These are phyloP conservation scores for Plotosus lineatus DNA, from an alignment of 2,113 vertebrate species.

Conservation along the genomic window DNA sequence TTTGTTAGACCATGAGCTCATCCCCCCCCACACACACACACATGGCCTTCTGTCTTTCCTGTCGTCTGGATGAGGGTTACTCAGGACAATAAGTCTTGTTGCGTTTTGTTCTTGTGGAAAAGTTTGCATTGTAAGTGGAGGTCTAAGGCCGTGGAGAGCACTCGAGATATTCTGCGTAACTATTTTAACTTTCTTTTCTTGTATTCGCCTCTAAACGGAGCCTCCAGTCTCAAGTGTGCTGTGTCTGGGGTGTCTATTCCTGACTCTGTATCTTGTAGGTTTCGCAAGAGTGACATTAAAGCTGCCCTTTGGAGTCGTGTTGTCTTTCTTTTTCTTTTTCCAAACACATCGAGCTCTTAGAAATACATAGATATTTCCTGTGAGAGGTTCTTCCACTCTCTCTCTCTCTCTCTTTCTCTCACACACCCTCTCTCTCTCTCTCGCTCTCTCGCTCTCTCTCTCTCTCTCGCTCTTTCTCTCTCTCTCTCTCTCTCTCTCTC, in stretches of 20 bases:
- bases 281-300: neutral
- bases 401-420: conserved; percentile 15
- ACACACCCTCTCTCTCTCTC: neutral
- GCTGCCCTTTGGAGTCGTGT: neutral
- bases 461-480: conserved; percentile 2
- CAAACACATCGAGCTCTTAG: neutral
- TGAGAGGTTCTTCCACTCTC: neutral
- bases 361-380: neutral
- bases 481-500: neutral
- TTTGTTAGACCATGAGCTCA: conserved; percentile 25
- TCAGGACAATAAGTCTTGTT: neutral
- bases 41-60: neutral
- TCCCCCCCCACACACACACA: neutral
- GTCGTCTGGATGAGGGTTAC: neutral
- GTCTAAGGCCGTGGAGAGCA: neutral
- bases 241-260: neutral
- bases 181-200: neutral
- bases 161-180: neutral
- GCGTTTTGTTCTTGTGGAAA: neutral
- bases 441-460: neutral
- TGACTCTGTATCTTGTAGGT: neutral
- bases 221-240: neutral
- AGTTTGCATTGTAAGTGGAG: neutral
- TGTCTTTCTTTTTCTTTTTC: neutral
- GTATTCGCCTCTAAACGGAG: neutral